phyloP scores from a whole-genome alignment of 1,140 invertebrate genomes.

The Triops cancriformis region DNA sequence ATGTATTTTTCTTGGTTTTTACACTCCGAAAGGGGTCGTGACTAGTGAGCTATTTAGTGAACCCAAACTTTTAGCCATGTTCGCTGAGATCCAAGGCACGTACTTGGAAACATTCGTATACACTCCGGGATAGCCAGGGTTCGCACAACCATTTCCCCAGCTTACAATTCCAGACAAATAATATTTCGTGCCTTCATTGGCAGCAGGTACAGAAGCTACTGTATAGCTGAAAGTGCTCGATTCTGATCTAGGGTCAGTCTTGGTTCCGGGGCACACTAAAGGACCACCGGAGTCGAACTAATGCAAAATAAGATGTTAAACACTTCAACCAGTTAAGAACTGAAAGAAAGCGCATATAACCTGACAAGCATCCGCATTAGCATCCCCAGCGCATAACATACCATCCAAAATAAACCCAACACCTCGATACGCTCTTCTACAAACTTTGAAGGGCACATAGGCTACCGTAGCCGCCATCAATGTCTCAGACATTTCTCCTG shows the following conservation, averaged over 20 bases:
- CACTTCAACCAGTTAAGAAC: background rate
- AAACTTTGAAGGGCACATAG: background rate
- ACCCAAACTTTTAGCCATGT: background rate
- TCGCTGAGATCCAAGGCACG: constrained; percentile 11
- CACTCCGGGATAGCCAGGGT: background rate
- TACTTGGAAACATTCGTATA: constrained; percentile 18
- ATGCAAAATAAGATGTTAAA: background rate
- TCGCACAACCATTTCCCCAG: background rate
- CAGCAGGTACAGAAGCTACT: background rate
- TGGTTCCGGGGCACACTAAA: background rate
- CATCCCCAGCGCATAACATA: background rate
- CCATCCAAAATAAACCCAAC: background rate
- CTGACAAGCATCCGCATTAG: constrained; percentile 2
- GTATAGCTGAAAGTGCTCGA: background rate
- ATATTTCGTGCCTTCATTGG: background rate
- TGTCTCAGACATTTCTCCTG: background rate
- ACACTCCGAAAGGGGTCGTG: background rate
- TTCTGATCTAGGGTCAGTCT: background rate
- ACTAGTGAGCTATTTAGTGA: background rate
- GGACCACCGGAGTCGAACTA: background rate
- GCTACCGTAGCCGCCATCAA: background rate
- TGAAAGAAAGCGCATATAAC: background rate
- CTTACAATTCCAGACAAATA: constrained; percentile 49
- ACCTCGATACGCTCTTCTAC: background rate
- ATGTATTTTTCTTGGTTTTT: background rate